phyloP scores from a whole-genome alignment of 2,888 invertebrate genomes.

The Pterostichus madidus region DNA sequence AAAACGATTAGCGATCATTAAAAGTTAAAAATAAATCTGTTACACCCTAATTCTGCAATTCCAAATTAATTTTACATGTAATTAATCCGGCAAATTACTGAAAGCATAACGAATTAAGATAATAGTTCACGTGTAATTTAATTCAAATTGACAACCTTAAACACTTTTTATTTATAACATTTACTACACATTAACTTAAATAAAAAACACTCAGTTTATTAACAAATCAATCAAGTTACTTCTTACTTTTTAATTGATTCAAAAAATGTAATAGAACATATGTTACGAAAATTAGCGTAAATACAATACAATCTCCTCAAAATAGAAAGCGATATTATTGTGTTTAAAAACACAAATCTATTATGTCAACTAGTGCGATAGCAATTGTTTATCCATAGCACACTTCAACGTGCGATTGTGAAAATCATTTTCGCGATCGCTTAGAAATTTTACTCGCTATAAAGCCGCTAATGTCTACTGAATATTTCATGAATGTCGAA shows the following conservation, averaged over 20 bases:
- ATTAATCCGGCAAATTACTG: constrained; percentile 52
- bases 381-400: too few species aligned
- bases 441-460: too few species aligned
- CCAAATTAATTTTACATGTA: constrained; percentile 44
- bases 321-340: too few species aligned
- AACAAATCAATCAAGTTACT: constrained; percentile 30
- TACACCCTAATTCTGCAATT: constrained; percentile 31
- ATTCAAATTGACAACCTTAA: constrained; percentile 40
- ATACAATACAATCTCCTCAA: too few species aligned
- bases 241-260: background rate
- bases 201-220: constrained; percentile 1
- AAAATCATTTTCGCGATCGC: too few species aligned
- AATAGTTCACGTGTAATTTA: constrained; percentile 49
- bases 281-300: too few species aligned
- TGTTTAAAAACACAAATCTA: too few species aligned
- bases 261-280: background rate
- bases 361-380: too few species aligned
- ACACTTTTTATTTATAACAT: constrained; percentile 30
- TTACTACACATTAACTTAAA: background rate
- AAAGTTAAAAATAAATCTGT: background rate
- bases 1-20: too few species aligned
- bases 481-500: background rate
- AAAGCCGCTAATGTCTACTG: too few species aligned
- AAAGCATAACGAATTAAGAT: constrained; percentile 43
- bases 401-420: too few species aligned